phyloP scores from a whole-genome alignment of 2,888 invertebrate genomes.

The Agrochola macilenta region DNA sequence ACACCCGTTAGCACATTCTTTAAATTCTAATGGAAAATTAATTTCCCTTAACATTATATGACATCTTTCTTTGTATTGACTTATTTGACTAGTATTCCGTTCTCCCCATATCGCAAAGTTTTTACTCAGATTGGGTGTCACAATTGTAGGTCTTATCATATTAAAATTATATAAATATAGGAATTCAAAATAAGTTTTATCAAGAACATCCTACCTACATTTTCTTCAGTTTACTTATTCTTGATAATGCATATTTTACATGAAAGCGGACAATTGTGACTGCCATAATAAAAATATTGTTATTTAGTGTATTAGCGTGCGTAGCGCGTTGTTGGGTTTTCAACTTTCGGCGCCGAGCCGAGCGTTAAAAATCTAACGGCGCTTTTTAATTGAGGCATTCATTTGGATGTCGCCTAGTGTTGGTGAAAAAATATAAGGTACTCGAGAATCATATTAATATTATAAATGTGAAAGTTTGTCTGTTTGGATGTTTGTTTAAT shows the following conservation, averaged over 20 bases:
- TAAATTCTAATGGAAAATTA: no score
- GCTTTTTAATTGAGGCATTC: background rate
- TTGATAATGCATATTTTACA: no score
- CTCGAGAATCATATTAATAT: background rate
- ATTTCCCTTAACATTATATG: no score
- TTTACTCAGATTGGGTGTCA: no score
- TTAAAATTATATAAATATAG: no score
- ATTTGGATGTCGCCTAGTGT: background rate
- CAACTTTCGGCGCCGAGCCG: background rate
- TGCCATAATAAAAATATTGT: background rate
- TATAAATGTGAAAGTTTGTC: background rate
- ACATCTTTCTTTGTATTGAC: no score
- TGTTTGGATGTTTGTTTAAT: background rate
- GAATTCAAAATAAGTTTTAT: background rate
- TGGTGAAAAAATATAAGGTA: background rate
- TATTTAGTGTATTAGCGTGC: no score
- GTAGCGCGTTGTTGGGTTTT: background rate
- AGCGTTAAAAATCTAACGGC: background rate
- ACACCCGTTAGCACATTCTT: no score
- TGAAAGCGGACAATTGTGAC: background rate
- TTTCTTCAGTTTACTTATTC: background rate
- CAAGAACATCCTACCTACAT: background rate
- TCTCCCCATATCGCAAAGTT: no score
- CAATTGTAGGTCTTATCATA: no score
- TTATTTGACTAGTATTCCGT: no score